phyloP scores from a whole-genome alignment of 2,888 invertebrate species.

The Seira ritae region DNA sequence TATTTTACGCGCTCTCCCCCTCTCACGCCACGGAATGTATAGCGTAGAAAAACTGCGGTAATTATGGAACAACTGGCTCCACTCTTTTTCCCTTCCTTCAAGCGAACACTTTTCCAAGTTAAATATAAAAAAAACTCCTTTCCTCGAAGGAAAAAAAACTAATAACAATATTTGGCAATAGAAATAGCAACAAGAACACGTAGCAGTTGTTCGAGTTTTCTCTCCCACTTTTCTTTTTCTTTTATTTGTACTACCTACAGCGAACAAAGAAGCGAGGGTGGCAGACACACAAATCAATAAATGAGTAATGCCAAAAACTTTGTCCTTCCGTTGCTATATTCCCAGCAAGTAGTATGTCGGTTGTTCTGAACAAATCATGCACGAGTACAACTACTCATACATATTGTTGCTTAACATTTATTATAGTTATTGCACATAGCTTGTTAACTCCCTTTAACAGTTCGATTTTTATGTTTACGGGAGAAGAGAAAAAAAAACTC shows the following conservation, averaged over 20 bases:
- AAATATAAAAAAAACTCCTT: too few species aligned
- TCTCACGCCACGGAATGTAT: background rate
- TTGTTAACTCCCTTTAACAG: background rate
- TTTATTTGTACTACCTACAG: background rate
- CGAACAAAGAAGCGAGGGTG: constrained; percentile 17
- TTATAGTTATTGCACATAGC: background rate
- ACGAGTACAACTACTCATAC: background rate
- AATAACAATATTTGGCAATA: background rate
- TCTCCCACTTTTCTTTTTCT: background rate
- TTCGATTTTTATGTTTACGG: background rate
- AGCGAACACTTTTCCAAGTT: background rate
- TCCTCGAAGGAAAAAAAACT: background rate
- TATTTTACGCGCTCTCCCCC: background rate
- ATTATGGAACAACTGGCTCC: background rate
- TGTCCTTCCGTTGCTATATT: background rate
- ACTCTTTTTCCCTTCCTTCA: background rate
- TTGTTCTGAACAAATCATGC: background rate
- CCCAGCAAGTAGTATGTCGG: too few species aligned
- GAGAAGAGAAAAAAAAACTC: background rate
- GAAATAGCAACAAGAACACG: background rate
- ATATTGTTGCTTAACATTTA: too few species aligned
- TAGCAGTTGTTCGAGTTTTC: background rate
- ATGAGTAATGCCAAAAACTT: constrained; percentile 13
- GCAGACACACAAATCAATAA: constrained; percentile 18
- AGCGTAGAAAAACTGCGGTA: background rate